Evolutionary conservation across 2,888 invertebrate species (phyloP).

Genomic region (Lagria hirta): DNA sequence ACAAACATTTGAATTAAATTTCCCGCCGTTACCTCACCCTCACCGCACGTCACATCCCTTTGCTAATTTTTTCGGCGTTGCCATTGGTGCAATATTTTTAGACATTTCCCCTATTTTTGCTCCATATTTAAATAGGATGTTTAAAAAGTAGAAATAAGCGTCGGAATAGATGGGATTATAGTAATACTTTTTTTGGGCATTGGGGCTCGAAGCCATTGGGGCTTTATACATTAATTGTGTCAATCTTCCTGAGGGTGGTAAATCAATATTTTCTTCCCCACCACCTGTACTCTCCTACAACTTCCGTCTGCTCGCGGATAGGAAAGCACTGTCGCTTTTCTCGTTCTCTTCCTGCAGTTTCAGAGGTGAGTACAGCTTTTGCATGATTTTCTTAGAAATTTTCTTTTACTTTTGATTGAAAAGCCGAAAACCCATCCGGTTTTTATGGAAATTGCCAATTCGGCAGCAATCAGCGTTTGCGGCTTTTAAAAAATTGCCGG

Average conservation of each 20-base stretch:
- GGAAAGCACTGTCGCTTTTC: slow-evolving; percentile 44
- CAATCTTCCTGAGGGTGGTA: slow-evolving; percentile 14
- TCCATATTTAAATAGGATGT: no score
- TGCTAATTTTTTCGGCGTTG: slow-evolving; percentile 22
- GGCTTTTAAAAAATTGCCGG: no score
- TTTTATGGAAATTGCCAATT: neutral
- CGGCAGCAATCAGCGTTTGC: no score
- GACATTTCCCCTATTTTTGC: slow-evolving; percentile 39
- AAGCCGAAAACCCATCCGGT: slow-evolving; percentile 9
- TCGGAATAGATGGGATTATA: neutral
- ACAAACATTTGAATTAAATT: slow-evolving; percentile 34
- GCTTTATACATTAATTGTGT: no score
- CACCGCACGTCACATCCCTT: slow-evolving; percentile 33
- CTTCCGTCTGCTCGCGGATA: slow-evolving; percentile 47
- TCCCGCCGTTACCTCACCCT: slow-evolving; percentile 37
- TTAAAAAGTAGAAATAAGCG: no score
- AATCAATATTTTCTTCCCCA: slow-evolving; percentile 47
- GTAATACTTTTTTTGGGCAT: neutral
- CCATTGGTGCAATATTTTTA: slow-evolving; percentile 42
- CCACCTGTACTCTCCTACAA: slow-evolving; percentile 40
- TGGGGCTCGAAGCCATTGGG: neutral
- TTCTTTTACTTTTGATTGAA: slow-evolving; percentile 7
- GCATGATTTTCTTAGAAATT: slow-evolving; percentile 15
- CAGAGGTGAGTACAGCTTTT: slow-evolving; percentile 37
- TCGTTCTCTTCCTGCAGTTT: slow-evolving; percentile 43